These are phyloP conservation scores for Pheosia tremula DNA, from an alignment of 2,888 invertebrate genomes.

Conservation along the genomic window DNA sequence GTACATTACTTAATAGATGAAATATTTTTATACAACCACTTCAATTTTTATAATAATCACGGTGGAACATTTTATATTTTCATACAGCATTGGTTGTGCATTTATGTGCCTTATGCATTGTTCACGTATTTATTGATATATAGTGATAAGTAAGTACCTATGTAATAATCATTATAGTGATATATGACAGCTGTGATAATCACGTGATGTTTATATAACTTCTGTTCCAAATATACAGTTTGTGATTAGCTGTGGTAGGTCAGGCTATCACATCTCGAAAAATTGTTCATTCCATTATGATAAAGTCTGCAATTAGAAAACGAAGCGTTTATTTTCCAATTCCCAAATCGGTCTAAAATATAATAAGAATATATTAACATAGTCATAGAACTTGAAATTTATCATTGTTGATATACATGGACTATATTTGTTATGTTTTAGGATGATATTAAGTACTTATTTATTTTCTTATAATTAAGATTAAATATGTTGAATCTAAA, in stretches of 20 bases:
- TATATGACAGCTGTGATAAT: conserved; percentile 45
- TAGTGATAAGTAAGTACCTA: conserved; percentile 12
- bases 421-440: no score
- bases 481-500: no score
- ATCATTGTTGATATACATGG: no score
- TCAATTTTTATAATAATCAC: not conserved
- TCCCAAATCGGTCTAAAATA: not conserved
- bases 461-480: no score
- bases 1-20: not conserved
- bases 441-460: no score
- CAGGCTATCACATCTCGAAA: conserved; percentile 16
- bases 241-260: conserved; percentile 25
- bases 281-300: conserved; percentile 4
- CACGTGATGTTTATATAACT: conserved; percentile 33
- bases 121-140: conserved; percentile 1
- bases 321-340: not conserved
- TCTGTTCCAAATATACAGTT: conserved; percentile 15
- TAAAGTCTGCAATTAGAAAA: not conserved
- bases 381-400: no score
- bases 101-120: conserved; percentile 39
- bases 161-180: conserved; percentile 9
- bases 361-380: no score
- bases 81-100: conserved; percentile 40
- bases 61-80: conserved; percentile 28
- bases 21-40: no score